Base-by-base conservation (phyloP, 2,888 invertebrate genomes). In the Tenthredo notha region DNA sequence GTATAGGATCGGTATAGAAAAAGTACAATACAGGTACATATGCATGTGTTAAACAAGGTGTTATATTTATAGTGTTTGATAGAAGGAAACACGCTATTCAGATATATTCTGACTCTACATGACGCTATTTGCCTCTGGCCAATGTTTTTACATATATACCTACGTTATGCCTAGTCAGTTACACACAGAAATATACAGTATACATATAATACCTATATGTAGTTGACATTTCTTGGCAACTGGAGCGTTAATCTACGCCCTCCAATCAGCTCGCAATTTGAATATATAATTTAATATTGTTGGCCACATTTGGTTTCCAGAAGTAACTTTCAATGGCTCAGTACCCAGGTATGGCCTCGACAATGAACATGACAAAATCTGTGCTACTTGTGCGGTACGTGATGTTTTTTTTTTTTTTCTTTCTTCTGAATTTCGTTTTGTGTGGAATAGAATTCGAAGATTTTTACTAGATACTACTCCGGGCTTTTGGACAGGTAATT, bases 191-290 rank as follows among this genome's bases (percentile, higher is more conserved):
- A 33, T 72, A 29, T 40, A 10, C 37, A 37, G 37, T n/a, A n/a
- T n/a, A n/a, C n/a, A n/a, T n/a, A n/a, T n/a, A n/a, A n/a, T n/a
- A n/a, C n/a, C n/a, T n/a, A n/a, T n/a, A n/a, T 89, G 87, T 85
- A 88, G 87, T 88, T 90, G 88, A 90, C 88, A 88, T 89, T 89
- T 88, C 88, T 88, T 86, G 87, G 87, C 89, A 90, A 89, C 86
- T 90, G 89, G 90, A 89, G 88, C 88, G 90, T 88, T 87, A 87
- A 88, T 78, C 78, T 58, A 37, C 29, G 6, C 54, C 54, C 54
- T 58, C 29, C 33, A 58, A 78, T 78, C 25, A 58, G 10, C 33
- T n/a, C 15, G n/a, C 25, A 7, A 54, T 54, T 78, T 78, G 50
- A 78, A 78, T 78, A 78, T 75, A 75, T 54, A 47, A 78, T 78